A percentile compares a stretch with the other conserved stretches of the same genome.
phyloP scores from a whole-genome alignment of 2,113 vertebrate species.

The Sebastes fasciatus region DNA sequence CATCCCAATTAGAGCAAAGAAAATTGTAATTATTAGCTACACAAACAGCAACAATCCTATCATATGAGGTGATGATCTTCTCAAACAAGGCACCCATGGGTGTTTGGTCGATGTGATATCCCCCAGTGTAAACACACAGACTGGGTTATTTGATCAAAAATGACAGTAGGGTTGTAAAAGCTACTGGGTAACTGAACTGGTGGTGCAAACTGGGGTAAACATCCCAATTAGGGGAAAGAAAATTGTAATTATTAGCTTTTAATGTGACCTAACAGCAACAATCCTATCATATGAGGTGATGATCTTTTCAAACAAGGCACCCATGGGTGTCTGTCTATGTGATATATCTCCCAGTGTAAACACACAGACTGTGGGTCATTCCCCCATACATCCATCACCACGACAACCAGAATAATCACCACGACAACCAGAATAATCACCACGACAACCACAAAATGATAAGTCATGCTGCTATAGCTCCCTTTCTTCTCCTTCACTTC shows the following conservation, averaged over 20 bases:
- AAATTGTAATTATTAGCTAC: background rate
- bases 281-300: background rate
- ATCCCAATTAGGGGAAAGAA: background rate
- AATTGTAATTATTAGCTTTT: background rate
- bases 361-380: slow-evolving; percentile 13
- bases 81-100: background rate
- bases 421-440: too few species aligned
- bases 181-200: background rate
- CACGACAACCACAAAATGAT: too few species aligned
- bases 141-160: slow-evolving; percentile 1
- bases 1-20: background rate
- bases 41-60: background rate
- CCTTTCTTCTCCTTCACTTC: too few species aligned
- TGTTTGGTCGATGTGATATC: slow-evolving; percentile 1
- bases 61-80: background rate
- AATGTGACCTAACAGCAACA: background rate
- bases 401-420: too few species aligned
- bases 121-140: slow-evolving; percentile 34
- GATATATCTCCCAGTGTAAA: slow-evolving; percentile 19
- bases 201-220: background rate
- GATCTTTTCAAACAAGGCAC: background rate
- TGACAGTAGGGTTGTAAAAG: background rate
- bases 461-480: too few species aligned
- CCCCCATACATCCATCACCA: too few species aligned
- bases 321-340: slow-evolving; percentile 5